Conservation (phyloP, 2,113 vertebrate species). For the Apodemus speciosus region DNA sequence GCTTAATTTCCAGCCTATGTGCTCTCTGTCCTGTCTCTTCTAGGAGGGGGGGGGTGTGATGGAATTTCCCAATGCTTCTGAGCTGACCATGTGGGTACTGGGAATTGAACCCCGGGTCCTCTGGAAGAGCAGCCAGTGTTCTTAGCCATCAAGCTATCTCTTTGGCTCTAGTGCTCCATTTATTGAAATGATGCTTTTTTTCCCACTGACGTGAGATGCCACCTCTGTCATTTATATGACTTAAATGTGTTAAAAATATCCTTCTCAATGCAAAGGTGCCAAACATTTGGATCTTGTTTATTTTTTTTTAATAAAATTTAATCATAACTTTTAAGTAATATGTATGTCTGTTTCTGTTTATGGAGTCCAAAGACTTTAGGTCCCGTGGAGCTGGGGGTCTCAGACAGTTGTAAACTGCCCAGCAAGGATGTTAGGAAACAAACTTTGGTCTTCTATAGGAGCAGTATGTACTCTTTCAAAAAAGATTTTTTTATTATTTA, state of each 20-base stretch:
- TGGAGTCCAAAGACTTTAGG: neutral
- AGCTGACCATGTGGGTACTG: neutral
- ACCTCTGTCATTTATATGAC: neutral
- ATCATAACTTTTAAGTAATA: neutral
- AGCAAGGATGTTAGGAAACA: neutral
- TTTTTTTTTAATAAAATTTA: neutral
- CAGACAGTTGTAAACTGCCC: neutral
- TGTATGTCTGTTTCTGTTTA: neutral
- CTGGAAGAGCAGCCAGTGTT: neutral
- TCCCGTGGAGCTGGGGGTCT: neutral
- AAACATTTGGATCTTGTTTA: neutral
- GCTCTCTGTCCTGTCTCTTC: too few relatives aligned
- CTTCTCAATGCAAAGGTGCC: neutral
- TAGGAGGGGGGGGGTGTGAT: too few relatives aligned
- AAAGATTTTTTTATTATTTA: neutral
- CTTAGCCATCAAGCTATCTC: neutral
- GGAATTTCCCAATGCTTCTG: too few relatives aligned
- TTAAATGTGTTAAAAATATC: neutral
- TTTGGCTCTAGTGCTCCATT: neutral
- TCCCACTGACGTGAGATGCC: neutral
- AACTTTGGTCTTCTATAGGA: neutral
- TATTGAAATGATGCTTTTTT: neutral
- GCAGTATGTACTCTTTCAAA: neutral
- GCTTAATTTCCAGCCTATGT: too few relatives aligned
- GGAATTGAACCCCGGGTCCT: neutral